These are phyloP conservation scores for Hoplodrina blanda DNA, from an alignment of 2,888 invertebrate genomes.

Conservation along the genomic window DNA sequence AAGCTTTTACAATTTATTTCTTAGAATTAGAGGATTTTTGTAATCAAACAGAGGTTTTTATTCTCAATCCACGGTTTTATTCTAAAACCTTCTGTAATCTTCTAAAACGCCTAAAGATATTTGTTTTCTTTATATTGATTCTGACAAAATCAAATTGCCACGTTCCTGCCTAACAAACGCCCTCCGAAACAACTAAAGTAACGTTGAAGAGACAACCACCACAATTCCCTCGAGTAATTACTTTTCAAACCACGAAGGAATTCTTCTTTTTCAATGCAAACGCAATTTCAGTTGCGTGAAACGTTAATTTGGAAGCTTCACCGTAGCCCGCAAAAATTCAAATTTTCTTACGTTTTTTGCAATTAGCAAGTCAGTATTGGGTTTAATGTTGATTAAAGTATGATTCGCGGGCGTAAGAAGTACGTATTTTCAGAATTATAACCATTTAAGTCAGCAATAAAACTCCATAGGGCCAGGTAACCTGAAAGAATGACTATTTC, in stretches of 20 bases:
- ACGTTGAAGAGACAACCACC: constrained; percentile 43
- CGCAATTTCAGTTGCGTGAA: constrained; percentile 30
- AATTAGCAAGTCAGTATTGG: no score
- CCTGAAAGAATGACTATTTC: no score
- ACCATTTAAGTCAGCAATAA: no score
- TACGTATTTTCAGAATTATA: no score
- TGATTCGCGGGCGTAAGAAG: no score
- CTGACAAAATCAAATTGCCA: constrained; percentile 47
- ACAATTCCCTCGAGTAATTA: constrained; percentile 60
- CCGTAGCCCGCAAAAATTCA: no score
- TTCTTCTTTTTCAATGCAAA: constrained; percentile 48
- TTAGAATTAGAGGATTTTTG: constrained; percentile 1
- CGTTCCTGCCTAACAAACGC: constrained; percentile 35
- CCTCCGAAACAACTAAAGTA: constrained; percentile 44
- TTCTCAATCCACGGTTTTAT: constrained; percentile 8
- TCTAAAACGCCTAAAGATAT: constrained; percentile 29
- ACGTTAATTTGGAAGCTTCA: no score
- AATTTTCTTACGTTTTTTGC: no score
- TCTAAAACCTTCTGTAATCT: constrained; percentile 24
- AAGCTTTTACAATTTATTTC: constrained; percentile 38
- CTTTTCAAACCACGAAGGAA: constrained; percentile 51
- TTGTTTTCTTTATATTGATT: constrained; percentile 41
- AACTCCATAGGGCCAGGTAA: no score
- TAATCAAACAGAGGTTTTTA: constrained; percentile 23
- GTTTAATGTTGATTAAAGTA: no score